Conservation (phyloP, 1,140 invertebrate species). For the Oscheius sp. region DNA sequence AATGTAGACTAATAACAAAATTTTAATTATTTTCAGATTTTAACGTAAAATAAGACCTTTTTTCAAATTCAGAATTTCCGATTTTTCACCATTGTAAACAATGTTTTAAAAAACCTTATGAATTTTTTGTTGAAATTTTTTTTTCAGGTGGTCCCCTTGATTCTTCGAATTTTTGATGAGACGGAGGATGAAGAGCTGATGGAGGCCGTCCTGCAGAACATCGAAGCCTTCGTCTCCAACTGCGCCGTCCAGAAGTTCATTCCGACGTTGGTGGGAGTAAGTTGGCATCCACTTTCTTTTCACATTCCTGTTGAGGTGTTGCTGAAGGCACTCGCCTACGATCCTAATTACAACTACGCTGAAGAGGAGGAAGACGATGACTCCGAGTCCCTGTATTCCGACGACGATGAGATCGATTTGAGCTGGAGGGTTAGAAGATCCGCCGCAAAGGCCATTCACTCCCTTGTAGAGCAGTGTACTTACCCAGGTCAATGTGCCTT, state of each 20-base stretch:
- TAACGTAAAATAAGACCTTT: no score
- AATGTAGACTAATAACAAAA: no score
- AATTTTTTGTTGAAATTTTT: no score
- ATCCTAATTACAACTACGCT: slow-evolving; percentile 55
- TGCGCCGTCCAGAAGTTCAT: slow-evolving; percentile 29
- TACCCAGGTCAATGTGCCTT: background rate
- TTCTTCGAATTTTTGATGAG: slow-evolving; percentile 11
- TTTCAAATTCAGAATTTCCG: no score
- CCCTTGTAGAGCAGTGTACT: slow-evolving; percentile 70
- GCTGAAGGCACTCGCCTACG: slow-evolving; percentile 34
- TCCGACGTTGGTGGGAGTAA: slow-evolving; percentile 32
- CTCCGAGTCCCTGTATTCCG: slow-evolving; percentile 67
- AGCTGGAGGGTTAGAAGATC: slow-evolving; percentile 94
- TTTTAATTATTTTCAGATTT: no score
- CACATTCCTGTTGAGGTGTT: slow-evolving; percentile 29
- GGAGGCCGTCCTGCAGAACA: slow-evolving; percentile 47
- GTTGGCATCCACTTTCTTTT: slow-evolving; percentile 28
- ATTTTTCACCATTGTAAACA: no score
- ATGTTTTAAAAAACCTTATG: no score
- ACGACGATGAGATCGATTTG: slow-evolving; percentile 87
- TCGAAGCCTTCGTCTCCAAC: slow-evolving; percentile 28
- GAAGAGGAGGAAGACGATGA: slow-evolving; percentile 52
- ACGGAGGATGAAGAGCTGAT: slow-evolving; percentile 54
- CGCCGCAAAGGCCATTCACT: slow-evolving; percentile 93
- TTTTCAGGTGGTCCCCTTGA: slow-evolving; percentile 15